These are phyloP conservation scores for Gibbula magus DNA, from an alignment of 2,888 invertebrate species.

Conservation along the genomic window DNA sequence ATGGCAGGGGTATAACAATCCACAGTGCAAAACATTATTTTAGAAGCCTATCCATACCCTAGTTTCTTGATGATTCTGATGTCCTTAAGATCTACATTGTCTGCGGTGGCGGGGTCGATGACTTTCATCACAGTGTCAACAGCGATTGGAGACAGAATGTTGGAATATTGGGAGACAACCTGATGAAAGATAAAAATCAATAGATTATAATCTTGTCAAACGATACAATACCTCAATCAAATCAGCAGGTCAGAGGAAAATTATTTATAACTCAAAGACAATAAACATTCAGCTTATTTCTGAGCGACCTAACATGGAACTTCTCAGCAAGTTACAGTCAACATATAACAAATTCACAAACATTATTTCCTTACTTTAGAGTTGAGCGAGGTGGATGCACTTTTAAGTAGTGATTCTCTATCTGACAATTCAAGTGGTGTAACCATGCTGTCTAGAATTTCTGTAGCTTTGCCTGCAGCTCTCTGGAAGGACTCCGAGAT, in stretches of 20 bases:
- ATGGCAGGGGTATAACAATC: too few relatives aligned
- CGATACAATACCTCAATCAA: background rate
- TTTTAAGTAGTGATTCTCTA: constrained; percentile 90
- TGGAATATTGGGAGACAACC: constrained; percentile 98
- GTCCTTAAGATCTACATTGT: constrained; percentile 90
- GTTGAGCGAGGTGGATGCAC: constrained; percentile 97
- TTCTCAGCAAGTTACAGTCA: too few relatives aligned
- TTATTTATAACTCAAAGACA: too few relatives aligned
- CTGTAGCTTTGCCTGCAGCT: constrained; percentile 83
- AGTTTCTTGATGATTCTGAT: constrained; percentile 97
- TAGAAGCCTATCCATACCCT: constrained; percentile 78
- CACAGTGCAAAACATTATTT: too few relatives aligned
- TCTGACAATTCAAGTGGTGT: constrained; percentile 88
- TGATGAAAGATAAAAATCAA: constrained; percentile 56
- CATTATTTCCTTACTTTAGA: constrained; percentile 83
- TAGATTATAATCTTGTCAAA: background rate
- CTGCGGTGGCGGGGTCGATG: constrained; percentile 81
- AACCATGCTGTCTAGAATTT: constrained; percentile 87
- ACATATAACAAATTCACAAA: too few relatives aligned
- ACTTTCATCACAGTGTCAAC: constrained; percentile 96
- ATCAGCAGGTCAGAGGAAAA: constrained; percentile 18
- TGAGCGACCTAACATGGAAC: too few relatives aligned
- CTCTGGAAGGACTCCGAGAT: constrained; percentile 98
- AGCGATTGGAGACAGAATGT: constrained; percentile 94
- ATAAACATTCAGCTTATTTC: too few relatives aligned